Conservation (phyloP, 2,888 invertebrate genomes). For the Ceriagrion tenellum region DNA sequence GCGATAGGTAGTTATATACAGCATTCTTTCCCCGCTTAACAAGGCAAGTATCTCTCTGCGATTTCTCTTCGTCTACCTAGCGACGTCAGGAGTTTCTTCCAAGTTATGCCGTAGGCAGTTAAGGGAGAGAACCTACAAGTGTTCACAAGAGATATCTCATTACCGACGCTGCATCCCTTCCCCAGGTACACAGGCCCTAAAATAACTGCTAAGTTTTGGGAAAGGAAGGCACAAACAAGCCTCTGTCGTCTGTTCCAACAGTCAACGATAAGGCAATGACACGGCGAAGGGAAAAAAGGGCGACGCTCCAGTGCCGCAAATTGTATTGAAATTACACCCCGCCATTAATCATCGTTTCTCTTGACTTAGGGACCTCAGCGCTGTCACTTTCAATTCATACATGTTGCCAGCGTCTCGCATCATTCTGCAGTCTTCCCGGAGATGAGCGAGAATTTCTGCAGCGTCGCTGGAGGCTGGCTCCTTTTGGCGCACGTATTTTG, state of each 20-base stretch:
- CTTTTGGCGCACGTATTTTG: too few relatives aligned
- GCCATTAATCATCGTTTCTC: not conserved
- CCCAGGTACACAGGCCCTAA: not conserved
- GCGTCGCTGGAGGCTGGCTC: too few relatives aligned
- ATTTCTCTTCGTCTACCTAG: not conserved
- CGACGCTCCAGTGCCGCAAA: not conserved
- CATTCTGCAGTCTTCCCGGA: not conserved
- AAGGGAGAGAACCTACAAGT: not conserved
- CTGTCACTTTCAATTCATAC: not conserved
- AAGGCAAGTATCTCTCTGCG: not conserved
- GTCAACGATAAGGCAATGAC: not conserved
- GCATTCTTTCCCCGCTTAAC: not conserved
- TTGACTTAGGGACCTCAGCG: not conserved
- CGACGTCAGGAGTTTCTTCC: not conserved
- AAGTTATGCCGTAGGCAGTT: not conserved
- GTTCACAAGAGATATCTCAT: not conserved
- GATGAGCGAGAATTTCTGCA: not conserved
- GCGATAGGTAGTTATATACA: too few relatives aligned
- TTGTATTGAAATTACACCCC: not conserved
- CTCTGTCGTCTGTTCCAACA: not conserved
- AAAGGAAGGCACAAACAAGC: not conserved
- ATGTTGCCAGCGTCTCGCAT: not conserved
- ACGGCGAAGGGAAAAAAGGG: not conserved
- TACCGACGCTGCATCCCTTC: not conserved
- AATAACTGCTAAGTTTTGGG: not conserved